These are phyloP conservation scores for Drosophila anomalata DNA, from an alignment of 2,888 invertebrate genomes.

Conservation along the genomic window DNA sequence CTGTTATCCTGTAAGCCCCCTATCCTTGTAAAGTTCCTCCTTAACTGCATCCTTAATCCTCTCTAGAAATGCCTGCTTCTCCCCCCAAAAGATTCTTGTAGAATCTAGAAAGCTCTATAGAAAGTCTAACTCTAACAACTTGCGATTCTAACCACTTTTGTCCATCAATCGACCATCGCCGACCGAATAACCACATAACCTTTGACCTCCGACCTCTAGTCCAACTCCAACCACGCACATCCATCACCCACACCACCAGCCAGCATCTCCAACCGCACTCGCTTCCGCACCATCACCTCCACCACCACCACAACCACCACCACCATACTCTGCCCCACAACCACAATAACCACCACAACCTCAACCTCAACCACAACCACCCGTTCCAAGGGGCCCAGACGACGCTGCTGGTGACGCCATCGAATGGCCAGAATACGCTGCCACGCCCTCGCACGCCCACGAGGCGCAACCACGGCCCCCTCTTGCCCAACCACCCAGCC, in stretches of 20 bases:
- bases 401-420: slow-evolving; percentile 16
- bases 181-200: slow-evolving; percentile 42
- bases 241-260: slow-evolving; percentile 34
- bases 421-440: slow-evolving; percentile 63
- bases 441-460: slow-evolving; percentile 61
- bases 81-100: neutral
- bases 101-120: neutral
- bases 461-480: slow-evolving; percentile 47
- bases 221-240: slow-evolving; percentile 42
- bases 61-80: neutral
- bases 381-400: slow-evolving; percentile 10
- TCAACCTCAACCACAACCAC: slow-evolving; percentile 39
- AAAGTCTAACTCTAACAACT: slow-evolving; percentile 35
- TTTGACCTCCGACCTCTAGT: slow-evolving; percentile 50
- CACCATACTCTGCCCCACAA: slow-evolving; percentile 64
- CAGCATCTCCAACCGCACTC: slow-evolving; percentile 42
- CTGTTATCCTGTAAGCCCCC: too few species aligned
- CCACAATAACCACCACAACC: slow-evolving; percentile 24
- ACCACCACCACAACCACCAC: slow-evolving; percentile 43
- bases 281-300: slow-evolving; percentile 15
- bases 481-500: slow-evolving; percentile 15
- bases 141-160: slow-evolving; percentile 44
- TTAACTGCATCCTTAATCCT: neutral
- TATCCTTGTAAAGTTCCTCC: neutral
- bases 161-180: slow-evolving; percentile 38